Evolutionary conservation across 2,797 vertebrate genomes (phyloP).

Genomic region (Melanotaenia pygmaea): DNA sequence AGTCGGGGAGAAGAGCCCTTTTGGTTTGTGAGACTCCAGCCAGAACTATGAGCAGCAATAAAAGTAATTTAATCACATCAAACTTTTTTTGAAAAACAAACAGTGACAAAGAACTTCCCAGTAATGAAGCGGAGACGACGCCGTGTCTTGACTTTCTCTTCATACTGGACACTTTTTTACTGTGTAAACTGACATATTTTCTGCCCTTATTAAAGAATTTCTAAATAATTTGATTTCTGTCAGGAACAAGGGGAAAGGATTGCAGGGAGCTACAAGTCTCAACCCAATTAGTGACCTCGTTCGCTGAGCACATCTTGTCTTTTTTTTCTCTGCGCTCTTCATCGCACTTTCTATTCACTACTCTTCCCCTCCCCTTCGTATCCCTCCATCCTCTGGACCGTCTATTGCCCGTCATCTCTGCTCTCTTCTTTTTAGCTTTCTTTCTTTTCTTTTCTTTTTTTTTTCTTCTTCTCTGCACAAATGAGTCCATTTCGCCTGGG

Average conservation of each 20-base stretch:
- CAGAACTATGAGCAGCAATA: too few relatives aligned
- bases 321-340: constrained; percentile 28
- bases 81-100: too few relatives aligned
- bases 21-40: too few relatives aligned
- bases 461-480: constrained; percentile 52
- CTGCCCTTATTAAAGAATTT: constrained; percentile 60
- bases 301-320: constrained; percentile 58
- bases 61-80: too few relatives aligned
- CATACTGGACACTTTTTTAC: neutral
- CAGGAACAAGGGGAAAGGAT: constrained; percentile 49
- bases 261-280: constrained; percentile 67
- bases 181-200: constrained; percentile 62
- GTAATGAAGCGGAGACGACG: too few relatives aligned
- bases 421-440: constrained; percentile 13
- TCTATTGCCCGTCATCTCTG: constrained; percentile 45
- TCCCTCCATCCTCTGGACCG: constrained; percentile 42
- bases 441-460: constrained; percentile 20
- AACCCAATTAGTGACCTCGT: constrained; percentile 78
- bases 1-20: too few relatives aligned
- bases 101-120: too few relatives aligned
- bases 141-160: too few relatives aligned
- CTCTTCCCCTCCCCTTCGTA: constrained; percentile 8
- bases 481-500: constrained; percentile 70
- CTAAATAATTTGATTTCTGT: constrained; percentile 71
- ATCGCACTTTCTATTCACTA: constrained; percentile 56